phyloP scores from a whole-genome alignment of 2,113 vertebrate genomes.

The Nerophis lumbriciformis region DNA sequence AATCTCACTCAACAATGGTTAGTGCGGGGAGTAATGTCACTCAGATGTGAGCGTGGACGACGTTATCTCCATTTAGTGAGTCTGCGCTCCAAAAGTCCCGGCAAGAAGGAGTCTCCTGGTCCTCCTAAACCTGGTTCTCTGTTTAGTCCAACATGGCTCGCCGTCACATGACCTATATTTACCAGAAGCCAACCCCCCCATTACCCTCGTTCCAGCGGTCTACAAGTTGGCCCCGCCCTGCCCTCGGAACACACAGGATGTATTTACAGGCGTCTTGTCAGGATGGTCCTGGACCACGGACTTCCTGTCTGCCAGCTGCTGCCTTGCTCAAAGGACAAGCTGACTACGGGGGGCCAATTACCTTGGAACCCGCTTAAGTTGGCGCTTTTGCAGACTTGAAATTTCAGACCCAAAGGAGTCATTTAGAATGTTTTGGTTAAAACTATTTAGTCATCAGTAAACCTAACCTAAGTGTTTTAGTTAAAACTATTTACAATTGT shows the following conservation, averaged over 20 bases:
- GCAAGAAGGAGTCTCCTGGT: slow-evolving; percentile 17
- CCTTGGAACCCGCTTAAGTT: too few species aligned
- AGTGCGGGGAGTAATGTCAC: too few species aligned
- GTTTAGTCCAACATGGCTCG: neutral
- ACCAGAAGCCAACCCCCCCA: slow-evolving; percentile 21
- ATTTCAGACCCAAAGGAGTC: too few species aligned
- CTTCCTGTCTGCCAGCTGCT: slow-evolving; percentile 22
- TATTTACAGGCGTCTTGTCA: slow-evolving; percentile 24
- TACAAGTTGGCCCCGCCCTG: slow-evolving; percentile 36
- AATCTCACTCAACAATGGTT: too few species aligned
- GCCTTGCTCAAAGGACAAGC: slow-evolving; percentile 1
- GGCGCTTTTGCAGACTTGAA: too few species aligned
- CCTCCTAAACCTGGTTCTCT: neutral
- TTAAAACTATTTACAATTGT: neutral
- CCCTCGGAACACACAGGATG: slow-evolving; percentile 27
- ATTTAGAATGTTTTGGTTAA: too few species aligned
- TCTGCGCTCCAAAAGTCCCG: neutral
- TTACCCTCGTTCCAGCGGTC: slow-evolving; percentile 51
- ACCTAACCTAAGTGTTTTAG: neutral
- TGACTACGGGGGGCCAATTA: too few species aligned
- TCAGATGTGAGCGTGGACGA: neutral
- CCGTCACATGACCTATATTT: slow-evolving; percentile 48
- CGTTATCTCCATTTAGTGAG: neutral
- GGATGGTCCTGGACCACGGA: slow-evolving; percentile 2
- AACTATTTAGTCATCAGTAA: neutral